phyloP scores from a whole-genome alignment of 2,888 invertebrate genomes.

The Archaeoteleia sp. region DNA sequence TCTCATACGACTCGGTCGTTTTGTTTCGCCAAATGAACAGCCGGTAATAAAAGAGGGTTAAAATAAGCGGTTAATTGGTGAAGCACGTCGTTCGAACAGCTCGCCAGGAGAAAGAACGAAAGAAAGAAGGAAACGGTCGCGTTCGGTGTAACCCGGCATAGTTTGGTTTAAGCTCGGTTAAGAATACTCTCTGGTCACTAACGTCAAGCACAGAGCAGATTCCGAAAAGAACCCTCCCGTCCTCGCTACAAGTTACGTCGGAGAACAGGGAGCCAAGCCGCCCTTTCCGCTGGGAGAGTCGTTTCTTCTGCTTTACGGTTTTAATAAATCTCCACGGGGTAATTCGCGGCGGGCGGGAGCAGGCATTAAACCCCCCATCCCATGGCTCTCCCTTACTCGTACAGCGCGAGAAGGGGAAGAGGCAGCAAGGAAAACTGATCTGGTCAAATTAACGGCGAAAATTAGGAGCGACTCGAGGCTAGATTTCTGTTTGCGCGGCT shows the following conservation, averaged over 20 bases:
- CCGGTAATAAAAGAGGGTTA: conserved; percentile 53
- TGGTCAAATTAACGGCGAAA: conserved; percentile 57
- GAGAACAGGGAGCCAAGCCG: conserved; percentile 40
- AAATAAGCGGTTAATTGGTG: conserved; percentile 53
- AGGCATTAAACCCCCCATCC: conserved; percentile 65
- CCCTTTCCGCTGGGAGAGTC: conserved; percentile 62
- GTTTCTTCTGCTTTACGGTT: conserved; percentile 73
- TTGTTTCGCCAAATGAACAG: conserved; percentile 52
- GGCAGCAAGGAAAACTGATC: conserved; percentile 41
- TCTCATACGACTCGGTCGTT: conserved; percentile 40
- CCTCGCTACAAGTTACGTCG: conserved; percentile 55
- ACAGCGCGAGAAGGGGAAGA: conserved; percentile 17
- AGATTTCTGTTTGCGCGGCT: conserved; percentile 47
- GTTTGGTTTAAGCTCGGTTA: conserved; percentile 63
- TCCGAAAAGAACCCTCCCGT: conserved; percentile 36
- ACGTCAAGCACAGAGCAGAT: conserved; percentile 63
- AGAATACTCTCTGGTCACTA: conserved; percentile 69
- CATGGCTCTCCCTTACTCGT: conserved; percentile 35
- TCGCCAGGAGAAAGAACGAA: conserved; percentile 30
- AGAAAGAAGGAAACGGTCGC: conserved; percentile 54
- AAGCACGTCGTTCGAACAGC: conserved; percentile 49
- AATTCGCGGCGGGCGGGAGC: conserved; percentile 69
- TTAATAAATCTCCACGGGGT: conserved; percentile 73
- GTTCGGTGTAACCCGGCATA: conserved; percentile 59
- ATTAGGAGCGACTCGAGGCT: conserved; percentile 52